Conservation (phyloP, 2,888 invertebrate species). For the Dorcus parallelipipedus region DNA sequence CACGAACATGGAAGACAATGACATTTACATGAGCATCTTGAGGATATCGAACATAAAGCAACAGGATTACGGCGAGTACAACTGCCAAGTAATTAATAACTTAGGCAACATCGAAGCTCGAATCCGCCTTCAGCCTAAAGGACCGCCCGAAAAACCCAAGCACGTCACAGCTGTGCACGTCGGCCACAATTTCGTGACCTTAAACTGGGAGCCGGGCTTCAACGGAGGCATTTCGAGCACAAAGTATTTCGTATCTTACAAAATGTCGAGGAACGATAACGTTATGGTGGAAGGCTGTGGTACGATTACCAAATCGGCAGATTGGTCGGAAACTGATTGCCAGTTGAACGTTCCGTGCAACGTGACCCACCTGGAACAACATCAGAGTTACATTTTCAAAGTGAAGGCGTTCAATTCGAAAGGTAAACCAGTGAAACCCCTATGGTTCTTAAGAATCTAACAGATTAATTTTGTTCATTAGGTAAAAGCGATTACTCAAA, state of each 20-base stretch:
- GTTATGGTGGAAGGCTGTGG: slow-evolving; percentile 62
- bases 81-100: slow-evolving; percentile 81
- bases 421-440: slow-evolving; percentile 46
- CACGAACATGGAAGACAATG: slow-evolving; percentile 77
- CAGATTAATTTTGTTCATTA: no score
- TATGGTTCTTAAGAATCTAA: no score
- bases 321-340: slow-evolving; percentile 84
- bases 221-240: slow-evolving; percentile 85
- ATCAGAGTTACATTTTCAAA: slow-evolving; percentile 83
- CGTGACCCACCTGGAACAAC: slow-evolving; percentile 79
- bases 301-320: slow-evolving; percentile 56
- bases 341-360: slow-evolving; percentile 84
- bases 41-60: slow-evolving; percentile 70
- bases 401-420: slow-evolving; percentile 85
- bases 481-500: slow-evolving; percentile 74
- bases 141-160: slow-evolving; percentile 80
- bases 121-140: slow-evolving; percentile 80
- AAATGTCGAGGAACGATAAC: slow-evolving; percentile 62
- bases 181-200: slow-evolving; percentile 74
- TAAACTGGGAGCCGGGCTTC: slow-evolving; percentile 87
- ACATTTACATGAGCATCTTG: slow-evolving; percentile 78
- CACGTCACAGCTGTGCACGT: slow-evolving; percentile 68
- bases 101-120: slow-evolving; percentile 73
- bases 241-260: slow-evolving; percentile 82
- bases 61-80: slow-evolving; percentile 90